Evolutionary conservation across 2,888 invertebrate species (phyloP), one percentile per base, ranked within the genome.

Genomic region (Melieria crassipennis): DNA sequence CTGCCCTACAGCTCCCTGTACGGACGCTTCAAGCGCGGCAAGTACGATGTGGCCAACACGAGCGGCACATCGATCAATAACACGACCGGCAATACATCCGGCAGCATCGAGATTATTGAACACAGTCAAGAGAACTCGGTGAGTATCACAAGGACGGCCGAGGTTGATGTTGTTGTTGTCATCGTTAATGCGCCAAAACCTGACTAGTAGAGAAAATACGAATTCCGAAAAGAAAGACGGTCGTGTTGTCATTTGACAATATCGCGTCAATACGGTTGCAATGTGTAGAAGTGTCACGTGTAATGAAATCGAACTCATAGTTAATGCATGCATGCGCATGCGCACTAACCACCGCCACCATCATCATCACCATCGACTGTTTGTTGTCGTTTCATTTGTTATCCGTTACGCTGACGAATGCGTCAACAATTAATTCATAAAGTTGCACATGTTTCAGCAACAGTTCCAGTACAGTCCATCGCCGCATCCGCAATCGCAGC

Each of bases 1-100:
- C 88, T 96, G 82, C 96, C 96, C 55, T 96, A 96, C 85, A 95
- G 95, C 11, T 96, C 96, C 5, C 88, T 96, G 46, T 96, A 96
- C 83, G 95, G 95, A 0, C 90, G 96, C 71, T 95, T 95, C 85
- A 96, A 96, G 86, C 89, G 95, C 65, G 94, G 94, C 82, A 95
- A 95, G 86, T 94, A 93, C 84, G 94, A 93, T 75, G 84, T 89
- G 65, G 78, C 82, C 69, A 83, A 84, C 65, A 80, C 83, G 47
- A 84, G 82, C 72, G 85, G 84, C 75, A 80, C 82, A 63, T 82
- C 84, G 71, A 80, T 85, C 57, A 82, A 82, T 65, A 86, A 85
- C 73, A 83, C 84, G 68, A 83, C 84, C 70, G 85, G 85, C 76
- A 86, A 85, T 65, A 86, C 84, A 74, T 84, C 83, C 65, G 85